Conservation (phyloP, 1,140 invertebrate species). For the Leptonema lineaticorne region DNA sequence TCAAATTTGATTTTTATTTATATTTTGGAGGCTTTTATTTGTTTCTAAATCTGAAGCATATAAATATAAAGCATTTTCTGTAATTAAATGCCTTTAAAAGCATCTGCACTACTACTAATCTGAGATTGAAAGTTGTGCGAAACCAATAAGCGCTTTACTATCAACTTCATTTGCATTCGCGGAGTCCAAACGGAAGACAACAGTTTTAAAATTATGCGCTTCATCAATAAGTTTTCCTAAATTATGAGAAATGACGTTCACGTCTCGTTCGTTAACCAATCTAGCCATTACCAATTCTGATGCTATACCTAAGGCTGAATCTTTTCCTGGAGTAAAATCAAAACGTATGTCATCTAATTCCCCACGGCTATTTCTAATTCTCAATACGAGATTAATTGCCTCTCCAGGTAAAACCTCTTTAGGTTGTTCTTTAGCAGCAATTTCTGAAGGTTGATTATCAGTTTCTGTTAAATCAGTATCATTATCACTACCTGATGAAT, state of each 20-base stretch:
- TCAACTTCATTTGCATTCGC: slow-evolving; percentile 81
- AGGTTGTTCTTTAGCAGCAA: neutral
- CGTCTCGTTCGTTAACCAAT: slow-evolving; percentile 88
- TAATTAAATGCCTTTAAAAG: slow-evolving; percentile 17
- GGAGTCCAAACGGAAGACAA: slow-evolving; percentile 66
- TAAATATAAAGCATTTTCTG: slow-evolving; percentile 27
- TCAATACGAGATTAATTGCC: slow-evolving; percentile 11
- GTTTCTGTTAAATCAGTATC: slow-evolving; percentile 45
- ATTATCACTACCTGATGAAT: slow-evolving; percentile 60
- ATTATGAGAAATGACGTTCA: slow-evolving; percentile 88
- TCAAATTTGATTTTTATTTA: slow-evolving; percentile 15
- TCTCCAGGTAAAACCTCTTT: neutral
- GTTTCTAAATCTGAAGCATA: slow-evolving; percentile 27
- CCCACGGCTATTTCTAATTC: slow-evolving; percentile 70
- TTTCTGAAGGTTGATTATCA: neutral
- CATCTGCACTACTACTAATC: slow-evolving; percentile 57
- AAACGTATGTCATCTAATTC: slow-evolving; percentile 98
- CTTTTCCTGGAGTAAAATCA: slow-evolving; percentile 89
- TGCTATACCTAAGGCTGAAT: slow-evolving; percentile 93
- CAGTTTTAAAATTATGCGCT: slow-evolving; percentile 44
- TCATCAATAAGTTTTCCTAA: slow-evolving; percentile 88
- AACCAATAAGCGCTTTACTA: slow-evolving; percentile 90
- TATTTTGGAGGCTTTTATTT: slow-evolving; percentile 15
- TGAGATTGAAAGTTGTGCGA: slow-evolving; percentile 89
- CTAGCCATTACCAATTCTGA: slow-evolving; percentile 92